Evolutionary conservation across 2,888 invertebrate genomes (phyloP), one percentile per base, ranked within the genome.

Genomic region (Zhuqinia jingwanae): DNA sequence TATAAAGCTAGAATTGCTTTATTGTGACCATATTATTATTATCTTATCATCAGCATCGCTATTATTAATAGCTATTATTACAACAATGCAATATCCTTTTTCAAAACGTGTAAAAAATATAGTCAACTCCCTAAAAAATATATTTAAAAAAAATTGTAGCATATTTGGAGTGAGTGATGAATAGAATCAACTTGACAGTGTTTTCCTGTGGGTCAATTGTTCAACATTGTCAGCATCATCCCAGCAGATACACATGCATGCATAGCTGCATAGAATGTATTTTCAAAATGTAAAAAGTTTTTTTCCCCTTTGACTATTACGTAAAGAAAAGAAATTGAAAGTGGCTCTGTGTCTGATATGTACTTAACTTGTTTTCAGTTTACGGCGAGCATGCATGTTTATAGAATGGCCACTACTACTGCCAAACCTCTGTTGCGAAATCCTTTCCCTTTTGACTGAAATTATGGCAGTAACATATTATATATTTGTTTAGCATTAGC

Each of bases 121-220:
- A 45, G 77, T 58, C 45, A 45, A 58, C 82, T 83, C 82, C 76
- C 73, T 13, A 63, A 78, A 76, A 56, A 27, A n/a, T 30, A 47
- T 47, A n/a, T n/a, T 73, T 73, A 17, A 42, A 8, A 2, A n/a
- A n/a, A n/a, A 30, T 36, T 30, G 20, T 45, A 22, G 42, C n/a
- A n/a, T n/a, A n/a, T n/a, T n/a, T 27, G 27, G 56, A 78, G 45
- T 65, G 65, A 68, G 53, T 36, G 47, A 53, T n/a, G 65, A 79
- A 65, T 25, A 22, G 79, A 58, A 53, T 76, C 76, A 75, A 83
- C 83, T 83, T 83, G 83, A 83, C 83, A 76, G 75, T 83, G 50
- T 65, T 82, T 82, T 82, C 81, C 73, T 76, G 65, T 83, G 63
- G 75, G 83, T 83, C 83, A 83, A 83, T 76, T 83, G 83, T 76